phyloP scores from a whole-genome alignment of 2,797 vertebrate genomes.

The Spatula clypeata region DNA sequence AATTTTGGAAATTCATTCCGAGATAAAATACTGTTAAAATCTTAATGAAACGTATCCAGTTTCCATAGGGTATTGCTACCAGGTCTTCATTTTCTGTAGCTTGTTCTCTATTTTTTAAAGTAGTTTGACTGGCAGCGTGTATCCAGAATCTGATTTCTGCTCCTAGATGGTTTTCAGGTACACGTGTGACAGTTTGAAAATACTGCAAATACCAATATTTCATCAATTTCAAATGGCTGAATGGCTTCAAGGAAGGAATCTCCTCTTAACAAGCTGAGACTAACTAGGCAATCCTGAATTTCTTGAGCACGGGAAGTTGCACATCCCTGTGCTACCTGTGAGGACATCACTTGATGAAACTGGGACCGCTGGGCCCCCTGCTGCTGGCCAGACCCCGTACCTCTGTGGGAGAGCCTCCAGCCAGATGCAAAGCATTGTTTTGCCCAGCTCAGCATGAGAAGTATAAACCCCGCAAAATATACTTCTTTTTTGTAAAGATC shows the following conservation, averaged over 20 bases:
- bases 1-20: slow-evolving; percentile 60
- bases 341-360: not conserved
- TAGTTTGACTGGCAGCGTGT: slow-evolving; percentile 28
- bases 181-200: not conserved
- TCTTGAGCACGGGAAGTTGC: not conserved
- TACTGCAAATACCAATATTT: slow-evolving; percentile 31
- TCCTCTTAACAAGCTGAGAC: not conserved
- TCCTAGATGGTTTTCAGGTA: slow-evolving; percentile 25
- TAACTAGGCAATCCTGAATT: not conserved
- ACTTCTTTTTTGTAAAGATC: not conserved
- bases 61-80: slow-evolving; percentile 26
- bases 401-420: not conserved
- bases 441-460: not conserved
- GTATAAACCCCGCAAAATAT: not conserved
- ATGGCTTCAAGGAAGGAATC: slow-evolving; percentile 14
- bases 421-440: not conserved
- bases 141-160: slow-evolving; percentile 42
- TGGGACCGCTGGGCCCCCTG: not conserved
- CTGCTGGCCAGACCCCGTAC: not conserved
- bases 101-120: slow-evolving; percentile 45
- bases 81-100: slow-evolving; percentile 52
- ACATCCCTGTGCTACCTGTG: not conserved
- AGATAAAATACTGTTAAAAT: slow-evolving; percentile 59
- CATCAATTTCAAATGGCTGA: slow-evolving; percentile 31
- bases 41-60: slow-evolving; percentile 58